These are phyloP conservation scores for Galagoides demidoff DNA, from an alignment of 2,797 vertebrate genomes.

Conservation along the genomic window DNA sequence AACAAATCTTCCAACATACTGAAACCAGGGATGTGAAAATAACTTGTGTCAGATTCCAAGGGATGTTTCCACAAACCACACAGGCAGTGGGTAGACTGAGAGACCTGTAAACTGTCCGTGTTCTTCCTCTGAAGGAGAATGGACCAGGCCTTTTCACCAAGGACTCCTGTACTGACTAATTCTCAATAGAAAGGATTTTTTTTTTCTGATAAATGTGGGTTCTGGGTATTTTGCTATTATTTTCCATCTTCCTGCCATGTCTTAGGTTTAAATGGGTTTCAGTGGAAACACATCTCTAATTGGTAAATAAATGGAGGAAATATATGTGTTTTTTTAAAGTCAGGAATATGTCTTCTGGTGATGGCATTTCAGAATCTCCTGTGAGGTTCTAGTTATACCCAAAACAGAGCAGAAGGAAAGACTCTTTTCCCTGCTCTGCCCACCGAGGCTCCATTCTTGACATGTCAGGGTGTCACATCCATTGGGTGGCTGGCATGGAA, in stretches of 20 bases:
- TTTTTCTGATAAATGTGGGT: background rate
- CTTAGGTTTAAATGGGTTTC: background rate
- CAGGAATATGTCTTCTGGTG: background rate
- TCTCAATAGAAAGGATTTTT: background rate
- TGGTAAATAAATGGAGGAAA: background rate
- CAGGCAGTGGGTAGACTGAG: background rate
- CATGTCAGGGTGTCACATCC: background rate
- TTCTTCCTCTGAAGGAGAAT: background rate
- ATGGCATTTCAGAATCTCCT: background rate
- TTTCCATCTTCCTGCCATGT: background rate
- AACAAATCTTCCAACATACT: background rate
- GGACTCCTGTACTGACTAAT: background rate
- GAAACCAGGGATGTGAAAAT: conserved; percentile 18
- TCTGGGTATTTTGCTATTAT: background rate
- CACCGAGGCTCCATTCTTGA: background rate
- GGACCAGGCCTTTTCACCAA: background rate
- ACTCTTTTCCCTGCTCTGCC: background rate
- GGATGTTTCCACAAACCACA: background rate
- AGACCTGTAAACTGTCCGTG: background rate
- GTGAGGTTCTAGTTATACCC: background rate
- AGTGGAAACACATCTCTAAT: background rate
- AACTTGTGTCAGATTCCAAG: background rate
- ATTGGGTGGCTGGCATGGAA: background rate
- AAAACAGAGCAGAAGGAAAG: background rate
- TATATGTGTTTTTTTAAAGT: background rate